Evolutionary conservation across 2,888 invertebrate genomes (phyloP).

Genomic region (Teinopalpus imperialis): DNA sequence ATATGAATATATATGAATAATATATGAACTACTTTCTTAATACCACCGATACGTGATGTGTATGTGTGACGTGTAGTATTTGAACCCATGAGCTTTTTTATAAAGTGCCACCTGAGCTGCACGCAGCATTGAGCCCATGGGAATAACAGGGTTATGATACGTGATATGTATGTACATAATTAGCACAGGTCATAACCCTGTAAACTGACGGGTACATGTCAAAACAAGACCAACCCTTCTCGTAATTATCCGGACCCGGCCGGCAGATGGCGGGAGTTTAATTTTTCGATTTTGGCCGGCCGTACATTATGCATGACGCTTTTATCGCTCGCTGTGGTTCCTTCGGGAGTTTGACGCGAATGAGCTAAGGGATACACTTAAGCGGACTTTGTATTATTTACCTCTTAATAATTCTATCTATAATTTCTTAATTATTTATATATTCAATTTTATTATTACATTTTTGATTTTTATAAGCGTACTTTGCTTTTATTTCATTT

Average conservation of each 20-base stretch:
- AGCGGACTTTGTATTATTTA: conserved; percentile 32
- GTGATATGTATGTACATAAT: conserved; percentile 46
- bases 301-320: conserved; percentile 78
- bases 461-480: no score
- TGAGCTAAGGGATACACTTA: conserved; percentile 31
- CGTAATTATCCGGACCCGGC: conserved; percentile 56
- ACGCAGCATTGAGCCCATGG: conserved; percentile 27
- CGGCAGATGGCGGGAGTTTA: conserved; percentile 77
- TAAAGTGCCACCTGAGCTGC: conserved; percentile 21
- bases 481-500: no score
- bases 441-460: no score
- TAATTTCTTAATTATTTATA: no score
- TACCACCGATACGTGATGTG: no score
- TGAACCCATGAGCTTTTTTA: no score
- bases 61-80: no score
- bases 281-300: conserved; percentile 80
- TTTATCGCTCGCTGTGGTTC: conserved; percentile 77
- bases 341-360: conserved; percentile 60
- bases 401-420: no score
- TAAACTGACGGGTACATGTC: conserved; percentile 50
- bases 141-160: conserved; percentile 37
- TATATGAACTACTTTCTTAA: no score
- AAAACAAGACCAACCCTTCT: conserved; percentile 50
- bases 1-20: no score
- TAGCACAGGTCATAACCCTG: conserved; percentile 58